Evolutionary conservation across 64 coral and sea anemone species (phyloP), one percentile per base, ranked within the genome.

Genomic region (Pocillopora verrucosa): DNA sequence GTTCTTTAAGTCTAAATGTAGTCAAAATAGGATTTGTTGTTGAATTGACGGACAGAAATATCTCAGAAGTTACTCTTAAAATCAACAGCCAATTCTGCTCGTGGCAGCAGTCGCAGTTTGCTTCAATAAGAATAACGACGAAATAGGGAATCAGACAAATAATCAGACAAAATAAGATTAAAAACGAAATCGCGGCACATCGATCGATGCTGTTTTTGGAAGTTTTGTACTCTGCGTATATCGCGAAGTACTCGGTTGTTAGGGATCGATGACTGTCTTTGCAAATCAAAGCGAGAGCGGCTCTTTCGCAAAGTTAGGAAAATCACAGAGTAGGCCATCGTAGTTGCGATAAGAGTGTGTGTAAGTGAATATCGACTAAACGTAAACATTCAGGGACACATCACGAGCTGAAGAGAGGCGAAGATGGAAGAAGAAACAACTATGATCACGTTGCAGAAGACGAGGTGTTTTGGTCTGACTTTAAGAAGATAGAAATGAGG

Each of bases 141-240:
- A 84, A 84, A 84, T 84, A 84, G 3, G 81, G 81, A 19, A 35
- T 67, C 0, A 83, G 61, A 16, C 61, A 69, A 68, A 69, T 16
- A 62, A 83, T 22, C 2, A 83, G 34, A 38, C 67, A 68, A 35
- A 83, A 10, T 45, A 83, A 67, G 67, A 83, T 83, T 6, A 83
- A 61, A 67, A 83, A 83, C 17, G 61, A 69, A 36, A 61, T 83
- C 45, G 80, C 56, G 1, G 80, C 80, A 67, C 51, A 45, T 45
- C 51, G 65, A 45, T 45, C 51, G 65, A 4, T 19, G 35, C n/a
- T 83, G 61, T 16, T 65, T 68, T 22, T 67, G 14, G 13, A 30
- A 36, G 4, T 1, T 36, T 11, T 64, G 19, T 65, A 64, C 25
- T 22, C 61, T 60, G 38, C 9, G 60, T 35, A 35, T 22, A 5